Base-by-base conservation (phyloP, 2,113 vertebrate genomes). In the Sylvietta virens region DNA sequence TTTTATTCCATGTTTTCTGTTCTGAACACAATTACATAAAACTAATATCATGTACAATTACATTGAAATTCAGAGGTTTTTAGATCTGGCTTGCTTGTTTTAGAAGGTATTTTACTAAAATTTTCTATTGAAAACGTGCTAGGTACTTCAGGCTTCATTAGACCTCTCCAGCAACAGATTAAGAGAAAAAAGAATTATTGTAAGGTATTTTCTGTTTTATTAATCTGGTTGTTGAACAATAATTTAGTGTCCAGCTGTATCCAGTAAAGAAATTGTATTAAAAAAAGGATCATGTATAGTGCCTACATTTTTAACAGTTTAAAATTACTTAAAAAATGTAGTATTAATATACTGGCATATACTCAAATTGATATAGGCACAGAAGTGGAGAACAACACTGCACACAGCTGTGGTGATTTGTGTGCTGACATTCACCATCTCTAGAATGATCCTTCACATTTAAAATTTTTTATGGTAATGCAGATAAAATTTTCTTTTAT, bases 301-400 rank as follows among this genome's bases (percentile, higher is more conserved):
- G 1, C 9, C 24, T 18, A 1, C 17, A 58, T 77, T 61, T 94
- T 94, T 66, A 81, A 86, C 74, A 91, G 44, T 81, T 9, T 40
- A 72, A 86, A 94, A 79, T 66, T 35, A 62, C 69, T 90, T 70
- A 30, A 86, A 96, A 92, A 83, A 72, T 28, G 16, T 60, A 53
- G 10, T 26, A 58, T 93, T 95, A 95, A 95, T 92, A 71, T 95
- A 89, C 27, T 83, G 77, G 42, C 58, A 73, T 81, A 24, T 86
- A 51, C 22, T 96, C 51, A 94, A 85, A 51, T 81, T 92, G 80
- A 15, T 90, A 42, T 62, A 86, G 51, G 79, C 7, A 33, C 12
- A 84, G 64, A 94, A 88, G 33, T 84, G 35, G 24, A 91, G 70
- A 86, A 70, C 40, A 74, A 60, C 70, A 44, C 79, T 92, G 33